Base-by-base conservation (phyloP, 2,797 vertebrate genomes). In the Propithecus deckenii region DNA sequence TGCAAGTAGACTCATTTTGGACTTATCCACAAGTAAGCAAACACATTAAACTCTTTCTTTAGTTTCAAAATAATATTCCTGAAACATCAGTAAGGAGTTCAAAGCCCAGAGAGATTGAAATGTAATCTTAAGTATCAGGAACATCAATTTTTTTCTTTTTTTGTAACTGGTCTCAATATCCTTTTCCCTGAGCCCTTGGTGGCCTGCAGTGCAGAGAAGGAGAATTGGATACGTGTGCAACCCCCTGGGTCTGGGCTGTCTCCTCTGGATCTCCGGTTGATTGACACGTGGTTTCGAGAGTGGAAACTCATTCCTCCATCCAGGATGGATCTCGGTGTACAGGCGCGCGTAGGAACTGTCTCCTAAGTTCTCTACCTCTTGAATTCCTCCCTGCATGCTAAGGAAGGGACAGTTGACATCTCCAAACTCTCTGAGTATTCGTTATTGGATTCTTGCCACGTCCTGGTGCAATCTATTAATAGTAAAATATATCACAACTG, bases 281-380 rank as follows among this genome's bases (percentile, higher is more conserved):
- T 41, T 52, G 38, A 65, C 46, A 25, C 0, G 0, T 2, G 8
- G 59, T 17, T 90, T 28, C n/a, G 57, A 75, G 55, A 57, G 7
- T 14, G 9, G 61, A 55, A 4, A 3, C 4, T 69, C 32, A 67
- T 50, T n/a, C 15, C 18, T 55, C 30, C 32, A 4, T 55, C n/a
- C n/a, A 28, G 76, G 55, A 65, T 4, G 43, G 7, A 22, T 13
- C 46, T 74, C 55, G 7, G 22, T 4, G 11, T 5, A 57, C 8
- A 6, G 4, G 38, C 2, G 0, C 7, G 0, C 3, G 0, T 20
- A 22, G 55, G 35, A 71, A 48, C 14, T 15, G 0, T 43, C 59
- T 50, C 80, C 32, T 8, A 2, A 9, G 25, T n/a, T 69, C 65
- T n/a, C 50, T 0, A 11, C 9, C 18, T 84, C 38, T n/a, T 52